Evolutionary conservation across 2,797 vertebrate genomes (phyloP).

Genomic region (Spinus olivaceus): DNA sequence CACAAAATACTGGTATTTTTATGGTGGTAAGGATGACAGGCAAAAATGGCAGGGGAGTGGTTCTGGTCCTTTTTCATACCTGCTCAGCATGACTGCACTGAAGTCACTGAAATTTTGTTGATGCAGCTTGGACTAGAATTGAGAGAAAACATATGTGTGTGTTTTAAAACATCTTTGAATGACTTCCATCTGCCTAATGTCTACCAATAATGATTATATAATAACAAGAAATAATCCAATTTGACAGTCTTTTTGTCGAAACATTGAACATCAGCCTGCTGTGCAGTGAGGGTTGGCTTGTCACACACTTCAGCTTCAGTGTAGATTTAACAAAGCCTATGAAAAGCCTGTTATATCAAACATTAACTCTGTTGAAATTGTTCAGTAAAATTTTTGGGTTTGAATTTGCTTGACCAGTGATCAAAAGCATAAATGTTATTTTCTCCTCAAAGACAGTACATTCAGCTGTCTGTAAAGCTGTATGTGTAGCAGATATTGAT

Average conservation of each 20-base stretch:
- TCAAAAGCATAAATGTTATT: neutral
- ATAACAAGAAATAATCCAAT: conserved; percentile 18
- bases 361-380: neutral
- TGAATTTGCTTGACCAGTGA: neutral
- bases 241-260: conserved; percentile 8
- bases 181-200: conserved; percentile 4
- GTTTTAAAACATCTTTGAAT: conserved; percentile 27
- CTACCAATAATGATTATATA: conserved; percentile 15
- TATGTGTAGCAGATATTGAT: neutral
- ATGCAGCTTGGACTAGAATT: neutral
- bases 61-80: conserved; percentile 27
- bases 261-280: neutral
- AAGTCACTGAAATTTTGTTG: neutral
- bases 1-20: conserved; percentile 26
- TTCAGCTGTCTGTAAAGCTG: neutral
- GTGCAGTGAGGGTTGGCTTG: neutral
- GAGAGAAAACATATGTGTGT: neutral
- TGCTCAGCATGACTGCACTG: neutral
- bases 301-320: neutral
- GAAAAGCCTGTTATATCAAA: neutral
- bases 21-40: neutral
- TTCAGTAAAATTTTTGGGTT: neutral
- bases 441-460: neutral
- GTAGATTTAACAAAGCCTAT: neutral
- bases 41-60: neutral